phyloP scores from a whole-genome alignment of 1,140 invertebrate species.

The Armadillidium nasatum region DNA sequence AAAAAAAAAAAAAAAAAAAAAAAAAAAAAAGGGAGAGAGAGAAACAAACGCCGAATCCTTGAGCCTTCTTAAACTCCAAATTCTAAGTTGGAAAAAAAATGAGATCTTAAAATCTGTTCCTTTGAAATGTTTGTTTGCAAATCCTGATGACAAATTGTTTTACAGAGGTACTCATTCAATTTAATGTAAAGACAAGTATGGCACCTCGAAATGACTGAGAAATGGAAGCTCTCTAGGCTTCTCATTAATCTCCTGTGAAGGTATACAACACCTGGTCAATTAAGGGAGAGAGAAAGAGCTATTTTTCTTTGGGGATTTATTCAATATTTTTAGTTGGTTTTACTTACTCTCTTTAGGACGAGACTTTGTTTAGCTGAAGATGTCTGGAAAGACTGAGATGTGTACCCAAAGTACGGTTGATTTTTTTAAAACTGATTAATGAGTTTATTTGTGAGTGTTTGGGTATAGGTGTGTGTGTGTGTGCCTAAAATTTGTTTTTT shows the following conservation, averaged over 20 bases:
- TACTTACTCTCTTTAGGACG: background rate
- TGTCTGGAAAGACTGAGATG: no score
- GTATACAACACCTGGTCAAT: conserved; percentile 3
- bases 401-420: no score
- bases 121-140: background rate
- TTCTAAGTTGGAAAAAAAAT: no score
- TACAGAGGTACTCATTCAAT: background rate
- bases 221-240: background rate
- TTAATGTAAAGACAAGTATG: conserved; percentile 5
- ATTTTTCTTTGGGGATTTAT: conserved; percentile 3
- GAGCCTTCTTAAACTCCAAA: no score
- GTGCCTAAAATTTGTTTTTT: no score
- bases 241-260: conserved; percentile 6
- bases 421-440: no score
- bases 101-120: background rate
- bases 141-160: conserved; percentile 7
- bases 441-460: no score
- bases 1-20: no score
- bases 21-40: no score
- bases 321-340: background rate
- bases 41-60: no score
- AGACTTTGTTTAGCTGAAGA: no score
- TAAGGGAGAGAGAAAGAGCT: background rate
- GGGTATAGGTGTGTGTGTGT: no score
- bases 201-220: background rate